A percentile compares a stretch with the other conserved stretches of the same genome.
Conservation (phyloP, 2,888 invertebrate genomes). For the Palloptera scutellata region DNA sequence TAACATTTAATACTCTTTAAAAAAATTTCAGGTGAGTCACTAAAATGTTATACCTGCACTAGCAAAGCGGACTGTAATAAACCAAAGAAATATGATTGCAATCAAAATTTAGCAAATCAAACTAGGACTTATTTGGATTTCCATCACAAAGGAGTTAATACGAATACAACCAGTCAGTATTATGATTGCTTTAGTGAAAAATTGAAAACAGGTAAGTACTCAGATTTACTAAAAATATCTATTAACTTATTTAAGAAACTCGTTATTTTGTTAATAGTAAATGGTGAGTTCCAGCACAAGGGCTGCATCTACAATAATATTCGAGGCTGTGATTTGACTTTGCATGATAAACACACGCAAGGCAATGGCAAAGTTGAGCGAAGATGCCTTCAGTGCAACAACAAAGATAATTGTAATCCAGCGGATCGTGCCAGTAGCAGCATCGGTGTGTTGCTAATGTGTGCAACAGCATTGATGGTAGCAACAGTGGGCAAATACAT, state of each 20-base stretch:
- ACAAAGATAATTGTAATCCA: constrained; percentile 42
- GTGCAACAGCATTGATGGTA: constrained; percentile 17
- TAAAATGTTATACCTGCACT: constrained; percentile 40
- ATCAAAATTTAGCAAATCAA: constrained; percentile 30
- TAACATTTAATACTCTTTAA: neutral
- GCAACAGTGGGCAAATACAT: constrained; percentile 21
- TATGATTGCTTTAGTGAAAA: constrained; percentile 38
- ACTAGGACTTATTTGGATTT: constrained; percentile 37
- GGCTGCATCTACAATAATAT: constrained; percentile 39
- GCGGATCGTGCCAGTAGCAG: constrained; percentile 36
- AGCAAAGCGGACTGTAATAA: constrained; percentile 36
- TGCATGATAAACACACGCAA: constrained; percentile 25
- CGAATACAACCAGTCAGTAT: constrained; percentile 21
- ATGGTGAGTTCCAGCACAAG: constrained; percentile 30
- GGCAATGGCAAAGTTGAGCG: neutral
- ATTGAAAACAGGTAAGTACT: constrained; percentile 39
- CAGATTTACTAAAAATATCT: neutral
- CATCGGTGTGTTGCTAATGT: constrained; percentile 7
- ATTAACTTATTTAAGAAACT: neutral
- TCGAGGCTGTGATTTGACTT: constrained; percentile 25
- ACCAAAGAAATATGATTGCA: constrained; percentile 43
- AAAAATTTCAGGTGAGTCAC: constrained; percentile 32
- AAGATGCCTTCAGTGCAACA: constrained; percentile 35
- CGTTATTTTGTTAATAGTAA: constrained; percentile 14
- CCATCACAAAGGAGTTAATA: constrained; percentile 36